These are phyloP conservation scores for Eilema sororculum DNA, from an alignment of 2,888 invertebrate species.

Conservation along the genomic window DNA sequence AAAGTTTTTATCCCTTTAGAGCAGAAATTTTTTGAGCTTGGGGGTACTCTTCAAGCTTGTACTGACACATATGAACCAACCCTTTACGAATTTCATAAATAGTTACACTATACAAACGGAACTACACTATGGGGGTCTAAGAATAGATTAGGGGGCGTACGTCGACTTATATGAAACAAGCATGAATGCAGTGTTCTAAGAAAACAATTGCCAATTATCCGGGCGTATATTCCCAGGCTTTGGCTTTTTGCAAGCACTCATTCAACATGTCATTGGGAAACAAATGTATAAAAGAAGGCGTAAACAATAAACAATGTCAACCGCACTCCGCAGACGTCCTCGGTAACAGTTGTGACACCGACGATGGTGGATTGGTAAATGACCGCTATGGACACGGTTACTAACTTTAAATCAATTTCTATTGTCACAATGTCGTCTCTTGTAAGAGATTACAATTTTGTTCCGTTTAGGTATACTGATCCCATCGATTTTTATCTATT, in stretches of 20 bases:
- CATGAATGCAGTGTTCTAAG: conserved; percentile 43
- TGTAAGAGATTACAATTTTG: not conserved
- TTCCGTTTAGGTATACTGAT: not conserved
- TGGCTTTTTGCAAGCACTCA: conserved; percentile 58
- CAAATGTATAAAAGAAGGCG: conserved; percentile 63
- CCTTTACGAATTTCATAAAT: not conserved
- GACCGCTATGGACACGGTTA: conserved; percentile 29
- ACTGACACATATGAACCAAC: no score
- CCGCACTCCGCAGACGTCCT: conserved; percentile 64
- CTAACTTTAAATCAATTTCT: conserved; percentile 10
- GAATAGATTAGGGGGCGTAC: conserved; percentile 28
- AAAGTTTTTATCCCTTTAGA: no score
- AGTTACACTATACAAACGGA: not conserved
- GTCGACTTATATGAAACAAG: conserved; percentile 35
- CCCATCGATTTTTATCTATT: not conserved
- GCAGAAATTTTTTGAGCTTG: no score
- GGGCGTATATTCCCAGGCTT: conserved; percentile 61
- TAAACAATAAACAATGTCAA: conserved; percentile 76
- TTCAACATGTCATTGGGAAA: conserved; percentile 65
- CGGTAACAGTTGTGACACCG: conserved; percentile 57
- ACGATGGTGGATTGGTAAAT: conserved; percentile 33
- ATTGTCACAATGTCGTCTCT: not conserved
- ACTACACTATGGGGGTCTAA: not conserved
- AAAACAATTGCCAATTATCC: conserved; percentile 66
- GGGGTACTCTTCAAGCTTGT: no score